A percentile compares a stretch with the other conserved stretches of the same genome.
Conservation (phyloP, 1,140 invertebrate species). For the Polypedilum vanderplanki region DNA sequence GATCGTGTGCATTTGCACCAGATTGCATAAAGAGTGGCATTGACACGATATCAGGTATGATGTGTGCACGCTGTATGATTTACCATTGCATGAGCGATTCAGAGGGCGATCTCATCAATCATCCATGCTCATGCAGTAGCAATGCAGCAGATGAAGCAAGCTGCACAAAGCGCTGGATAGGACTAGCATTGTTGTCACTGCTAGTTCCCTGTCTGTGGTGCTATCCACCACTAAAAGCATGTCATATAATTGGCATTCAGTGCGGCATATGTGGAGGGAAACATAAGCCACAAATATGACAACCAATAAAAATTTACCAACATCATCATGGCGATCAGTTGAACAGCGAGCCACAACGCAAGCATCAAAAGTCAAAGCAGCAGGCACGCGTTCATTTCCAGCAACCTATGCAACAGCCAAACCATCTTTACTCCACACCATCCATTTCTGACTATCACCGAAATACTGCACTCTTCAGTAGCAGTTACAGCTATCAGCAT, state of each 20-base stretch:
- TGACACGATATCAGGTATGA: constrained; percentile 74
- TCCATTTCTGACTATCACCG: background rate
- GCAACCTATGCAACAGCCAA: background rate
- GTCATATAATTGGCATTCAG: constrained; percentile 71
- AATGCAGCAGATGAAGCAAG: constrained; percentile 44
- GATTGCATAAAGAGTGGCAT: constrained; percentile 75
- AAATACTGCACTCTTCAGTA: background rate
- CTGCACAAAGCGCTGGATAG: constrained; percentile 67
- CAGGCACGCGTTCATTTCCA: constrained; percentile 9
- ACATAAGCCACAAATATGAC: constrained; percentile 58
- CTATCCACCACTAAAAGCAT: constrained; percentile 77
- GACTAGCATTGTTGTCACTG: constrained; percentile 74
- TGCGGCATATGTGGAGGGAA: constrained; percentile 76
- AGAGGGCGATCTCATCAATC: constrained; percentile 69
- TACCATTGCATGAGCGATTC: constrained; percentile 88
- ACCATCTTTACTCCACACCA: background rate
- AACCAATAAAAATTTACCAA: constrained; percentile 32
- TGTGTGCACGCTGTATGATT: constrained; percentile 77
- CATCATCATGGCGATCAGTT: background rate
- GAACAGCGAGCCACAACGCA: background rate
- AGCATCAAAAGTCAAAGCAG: constrained; percentile 24
- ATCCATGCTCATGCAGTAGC: constrained; percentile 66
- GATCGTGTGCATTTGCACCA: constrained; percentile 82
- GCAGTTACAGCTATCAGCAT: constrained; percentile 18
- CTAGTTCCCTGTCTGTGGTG: constrained; percentile 90